Percentiles rank a stretch among this genome's conserved stretches.
Evolutionary conservation across 2,888 invertebrate genomes (phyloP).

Genomic region (Argyresthia albistria): DNA sequence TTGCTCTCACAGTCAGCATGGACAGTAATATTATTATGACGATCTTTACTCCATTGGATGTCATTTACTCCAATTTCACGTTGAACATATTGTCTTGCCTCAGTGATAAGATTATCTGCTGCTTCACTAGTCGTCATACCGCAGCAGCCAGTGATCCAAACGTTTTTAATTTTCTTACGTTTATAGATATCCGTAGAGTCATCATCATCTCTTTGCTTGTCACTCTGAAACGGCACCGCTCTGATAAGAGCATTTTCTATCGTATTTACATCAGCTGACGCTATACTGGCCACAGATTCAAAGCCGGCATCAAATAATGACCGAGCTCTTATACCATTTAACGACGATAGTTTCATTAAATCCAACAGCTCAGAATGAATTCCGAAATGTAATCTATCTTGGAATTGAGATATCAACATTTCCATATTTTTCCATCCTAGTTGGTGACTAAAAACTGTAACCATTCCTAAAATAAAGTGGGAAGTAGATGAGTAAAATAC

Average conservation of each 20-base stretch:
- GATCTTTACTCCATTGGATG: conserved; percentile 74
- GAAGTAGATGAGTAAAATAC: no score
- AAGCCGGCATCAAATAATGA: conserved; percentile 87
- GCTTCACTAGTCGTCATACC: conserved; percentile 88
- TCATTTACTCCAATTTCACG: conserved; percentile 81
- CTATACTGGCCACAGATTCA: conserved; percentile 83
- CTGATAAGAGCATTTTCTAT: conserved; percentile 85
- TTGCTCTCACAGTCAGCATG: neutral
- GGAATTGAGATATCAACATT: conserved; percentile 91
- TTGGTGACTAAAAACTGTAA: conserved; percentile 94
- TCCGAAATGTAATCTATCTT: conserved; percentile 94
- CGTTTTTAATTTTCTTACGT: conserved; percentile 77
- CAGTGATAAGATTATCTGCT: conserved; percentile 81
- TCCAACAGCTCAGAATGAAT: conserved; percentile 94
- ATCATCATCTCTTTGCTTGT: conserved; percentile 81
- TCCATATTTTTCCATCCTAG: conserved; percentile 95
- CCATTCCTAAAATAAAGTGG: conserved; percentile 81
- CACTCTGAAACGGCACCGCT: conserved; percentile 88
- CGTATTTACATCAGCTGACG: conserved; percentile 76
- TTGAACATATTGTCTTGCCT: conserved; percentile 81
- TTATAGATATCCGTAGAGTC: conserved; percentile 75
- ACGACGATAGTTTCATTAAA: conserved; percentile 85
- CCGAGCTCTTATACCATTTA: conserved; percentile 90
- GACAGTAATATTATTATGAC: neutral
- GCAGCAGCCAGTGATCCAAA: conserved; percentile 85